Percentiles rank a stretch among this genome's conserved stretches.
Evolutionary conservation across 2,797 vertebrate species (phyloP).

Genomic region (Myripristis murdjan): DNA sequence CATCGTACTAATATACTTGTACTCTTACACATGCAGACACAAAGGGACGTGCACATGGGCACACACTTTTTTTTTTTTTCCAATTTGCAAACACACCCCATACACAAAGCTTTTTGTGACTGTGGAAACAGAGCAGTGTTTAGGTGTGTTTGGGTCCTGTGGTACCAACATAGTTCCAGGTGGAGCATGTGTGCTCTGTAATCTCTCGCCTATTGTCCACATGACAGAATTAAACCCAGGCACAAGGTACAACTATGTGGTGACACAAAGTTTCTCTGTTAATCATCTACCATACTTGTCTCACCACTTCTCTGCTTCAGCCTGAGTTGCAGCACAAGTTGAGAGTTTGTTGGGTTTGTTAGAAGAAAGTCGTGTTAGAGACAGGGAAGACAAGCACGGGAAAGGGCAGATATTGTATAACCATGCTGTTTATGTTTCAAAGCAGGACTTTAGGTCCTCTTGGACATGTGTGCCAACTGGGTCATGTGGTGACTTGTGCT

Average conservation of each 20-base stretch:
- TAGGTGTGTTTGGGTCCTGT: constrained; percentile 65
- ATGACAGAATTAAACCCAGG: constrained; percentile 47
- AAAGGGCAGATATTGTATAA: constrained; percentile 16
- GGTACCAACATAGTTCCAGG: constrained; percentile 47
- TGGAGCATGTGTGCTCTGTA: constrained; percentile 59
- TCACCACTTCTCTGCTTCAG: constrained; percentile 16
- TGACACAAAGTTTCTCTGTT: constrained; percentile 37
- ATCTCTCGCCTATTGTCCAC: constrained; percentile 60
- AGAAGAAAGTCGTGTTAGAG: neutral
- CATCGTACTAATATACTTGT: constrained; percentile 11
- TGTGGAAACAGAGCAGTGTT: constrained; percentile 53
- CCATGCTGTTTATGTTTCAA: neutral
- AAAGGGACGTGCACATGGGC: neutral
- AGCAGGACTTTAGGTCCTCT: constrained; percentile 21
- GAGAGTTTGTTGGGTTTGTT: constrained; percentile 19
- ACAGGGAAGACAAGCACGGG: neutral
- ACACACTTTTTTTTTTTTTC: constrained; percentile 17
- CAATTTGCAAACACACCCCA: constrained; percentile 50
- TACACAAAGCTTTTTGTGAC: constrained; percentile 50
- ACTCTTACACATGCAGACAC: constrained; percentile 10
- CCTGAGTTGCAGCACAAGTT: constrained; percentile 15
- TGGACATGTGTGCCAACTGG: constrained; percentile 44
- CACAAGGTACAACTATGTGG: constrained; percentile 36
- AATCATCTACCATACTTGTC: constrained; percentile 64
- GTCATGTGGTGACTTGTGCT: constrained; percentile 39